phyloP scores from a whole-genome alignment of 2,113 vertebrate genomes.

The Pampusana beccarii region DNA sequence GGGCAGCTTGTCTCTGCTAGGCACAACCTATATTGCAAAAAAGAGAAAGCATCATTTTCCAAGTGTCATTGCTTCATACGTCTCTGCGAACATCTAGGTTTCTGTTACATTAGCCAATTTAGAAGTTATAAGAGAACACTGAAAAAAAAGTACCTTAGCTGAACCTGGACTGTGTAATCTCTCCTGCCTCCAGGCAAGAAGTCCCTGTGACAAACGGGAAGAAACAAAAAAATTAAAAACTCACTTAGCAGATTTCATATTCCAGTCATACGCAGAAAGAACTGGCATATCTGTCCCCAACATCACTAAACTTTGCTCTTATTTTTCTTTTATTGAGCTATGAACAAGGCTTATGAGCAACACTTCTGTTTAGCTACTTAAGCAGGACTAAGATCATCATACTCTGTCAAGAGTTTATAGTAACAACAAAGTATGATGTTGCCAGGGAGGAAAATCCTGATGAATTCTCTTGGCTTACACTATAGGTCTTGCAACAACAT shows the following conservation, averaged over 20 bases:
- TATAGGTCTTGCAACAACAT: background rate
- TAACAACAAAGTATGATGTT: background rate
- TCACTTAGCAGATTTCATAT: background rate
- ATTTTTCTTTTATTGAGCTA: background rate
- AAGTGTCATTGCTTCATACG: background rate
- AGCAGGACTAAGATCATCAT: background rate
- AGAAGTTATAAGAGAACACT: background rate
- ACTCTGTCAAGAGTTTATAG: background rate
- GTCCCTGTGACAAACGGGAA: constrained; percentile 79
- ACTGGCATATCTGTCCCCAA: background rate
- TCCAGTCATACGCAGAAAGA: background rate
- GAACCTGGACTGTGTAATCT: constrained; percentile 97
- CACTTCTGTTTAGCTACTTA: background rate
- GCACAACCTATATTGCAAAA: constrained; percentile 83
- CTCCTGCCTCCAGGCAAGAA: constrained; percentile 93
- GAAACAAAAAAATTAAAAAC: background rate
- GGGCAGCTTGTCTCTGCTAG: constrained; percentile 96
- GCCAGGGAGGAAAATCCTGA: background rate
- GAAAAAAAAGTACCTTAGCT: constrained; percentile 82
- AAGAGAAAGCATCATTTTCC: background rate
- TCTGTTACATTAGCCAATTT: background rate
- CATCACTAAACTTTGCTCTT: background rate
- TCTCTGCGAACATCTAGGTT: background rate
- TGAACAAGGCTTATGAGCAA: fast-evolving
- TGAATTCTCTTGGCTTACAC: background rate